These are phyloP conservation scores for Lamprologus callipterus DNA, from an alignment of 2,113 vertebrate genomes.

Conservation along the genomic window DNA sequence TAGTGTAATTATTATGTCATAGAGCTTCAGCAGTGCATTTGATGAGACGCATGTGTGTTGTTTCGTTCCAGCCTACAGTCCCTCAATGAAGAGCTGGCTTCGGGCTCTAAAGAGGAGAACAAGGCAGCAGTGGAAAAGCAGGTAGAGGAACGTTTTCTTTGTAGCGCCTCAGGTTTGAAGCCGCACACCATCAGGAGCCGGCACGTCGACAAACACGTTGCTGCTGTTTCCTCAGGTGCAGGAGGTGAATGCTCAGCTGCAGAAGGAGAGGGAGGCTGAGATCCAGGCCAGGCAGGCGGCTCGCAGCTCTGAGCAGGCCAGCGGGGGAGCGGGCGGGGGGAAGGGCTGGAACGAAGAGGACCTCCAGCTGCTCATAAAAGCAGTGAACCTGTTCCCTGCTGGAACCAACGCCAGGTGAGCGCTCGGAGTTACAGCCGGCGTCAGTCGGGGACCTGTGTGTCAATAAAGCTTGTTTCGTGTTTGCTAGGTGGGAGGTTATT, in stretches of 20 bases:
- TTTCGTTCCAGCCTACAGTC: slow-evolving; percentile 83
- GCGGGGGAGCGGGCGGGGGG: slow-evolving; percentile 74
- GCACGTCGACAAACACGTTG: neutral
- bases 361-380: slow-evolving; percentile 94
- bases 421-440: neutral
- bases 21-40: neutral
- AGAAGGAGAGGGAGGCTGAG: slow-evolving; percentile 86
- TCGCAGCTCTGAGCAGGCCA: slow-evolving; percentile 80
- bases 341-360: slow-evolving; percentile 96
- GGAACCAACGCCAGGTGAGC: slow-evolving; percentile 93
- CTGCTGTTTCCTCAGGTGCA: slow-evolving; percentile 73
- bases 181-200: neutral
- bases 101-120: slow-evolving; percentile 83
- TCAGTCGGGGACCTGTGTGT: neutral
- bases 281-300: slow-evolving; percentile 83
- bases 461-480: neutral
- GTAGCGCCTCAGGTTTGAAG: neutral
- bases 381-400: slow-evolving; percentile 96
- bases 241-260: slow-evolving; percentile 88
- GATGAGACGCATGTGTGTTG: neutral
- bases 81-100: slow-evolving; percentile 87
- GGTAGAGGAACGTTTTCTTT: slow-evolving; percentile 59
- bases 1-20: neutral
- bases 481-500: slow-evolving; percentile 92
- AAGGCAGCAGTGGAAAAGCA: slow-evolving; percentile 89